These are phyloP conservation scores for Actenoides lindsayi DNA, from an alignment of 2,113 vertebrate species.

Conservation along the genomic window DNA sequence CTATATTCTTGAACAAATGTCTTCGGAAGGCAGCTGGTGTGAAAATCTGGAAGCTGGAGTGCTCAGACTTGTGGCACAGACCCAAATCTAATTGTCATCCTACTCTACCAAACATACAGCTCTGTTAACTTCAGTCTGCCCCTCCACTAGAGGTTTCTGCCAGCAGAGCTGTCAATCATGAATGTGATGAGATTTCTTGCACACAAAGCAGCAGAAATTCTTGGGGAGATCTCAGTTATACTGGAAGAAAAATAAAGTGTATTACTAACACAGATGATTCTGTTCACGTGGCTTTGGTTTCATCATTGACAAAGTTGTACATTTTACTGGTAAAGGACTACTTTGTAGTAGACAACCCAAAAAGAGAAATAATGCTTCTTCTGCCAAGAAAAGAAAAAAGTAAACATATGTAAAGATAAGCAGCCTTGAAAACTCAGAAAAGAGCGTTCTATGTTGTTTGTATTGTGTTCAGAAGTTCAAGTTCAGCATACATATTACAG, in stretches of 20 bases:
- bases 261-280: not conserved
- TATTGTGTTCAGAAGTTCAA: not conserved
- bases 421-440: not conserved
- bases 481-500: not conserved
- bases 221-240: not conserved
- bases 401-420: not conserved
- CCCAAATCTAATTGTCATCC: not conserved
- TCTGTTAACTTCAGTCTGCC: not conserved
- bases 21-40: not conserved
- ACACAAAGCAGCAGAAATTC: not conserved
- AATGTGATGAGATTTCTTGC: not conserved
- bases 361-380: not conserved
- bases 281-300: not conserved
- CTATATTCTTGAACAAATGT: not conserved
- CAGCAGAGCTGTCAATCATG: not conserved
- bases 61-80: not conserved
- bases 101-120: not conserved
- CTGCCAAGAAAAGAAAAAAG: not conserved
- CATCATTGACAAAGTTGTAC: not conserved
- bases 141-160: not conserved
- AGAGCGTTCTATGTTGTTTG: not conserved
- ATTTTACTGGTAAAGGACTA: not conserved
- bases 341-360: not conserved
- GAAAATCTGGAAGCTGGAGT: not conserved
- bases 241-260: not conserved